phyloP scores from a whole-genome alignment of 2,797 vertebrate genomes.

The Phylloscopus collybita region DNA sequence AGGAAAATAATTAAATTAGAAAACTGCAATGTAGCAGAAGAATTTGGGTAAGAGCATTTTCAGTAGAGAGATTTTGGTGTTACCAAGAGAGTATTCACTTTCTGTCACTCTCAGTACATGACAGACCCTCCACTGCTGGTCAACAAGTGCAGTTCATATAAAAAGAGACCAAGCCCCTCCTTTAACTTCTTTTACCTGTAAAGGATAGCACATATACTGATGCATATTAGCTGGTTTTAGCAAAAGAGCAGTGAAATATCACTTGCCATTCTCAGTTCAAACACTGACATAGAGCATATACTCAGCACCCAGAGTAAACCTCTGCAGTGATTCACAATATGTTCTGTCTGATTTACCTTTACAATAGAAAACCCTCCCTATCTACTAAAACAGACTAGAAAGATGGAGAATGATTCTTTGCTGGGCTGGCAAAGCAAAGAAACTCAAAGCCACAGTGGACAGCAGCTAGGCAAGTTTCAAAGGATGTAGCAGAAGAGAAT shows the following conservation, averaged over 20 bases:
- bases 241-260: background rate
- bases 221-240: background rate
- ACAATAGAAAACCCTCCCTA: background rate
- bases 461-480: background rate
- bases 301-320: background rate
- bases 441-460: background rate
- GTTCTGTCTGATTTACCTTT: background rate
- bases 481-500: background rate
- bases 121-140: background rate
- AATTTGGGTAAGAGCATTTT: background rate
- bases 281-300: background rate
- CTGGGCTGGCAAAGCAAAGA: background rate
- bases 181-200: background rate
- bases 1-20: background rate
- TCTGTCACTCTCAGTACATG: background rate
- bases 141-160: background rate
- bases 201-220: background rate
- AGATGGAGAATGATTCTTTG: background rate
- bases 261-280: background rate
- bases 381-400: background rate
- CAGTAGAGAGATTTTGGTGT: background rate
- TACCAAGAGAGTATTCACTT: background rate
- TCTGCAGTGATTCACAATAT: background rate
- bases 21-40: background rate
- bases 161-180: background rate